Percentiles rank a stretch among this genome's conserved stretches.
These are phyloP conservation scores for Desmodus rotundus DNA, from an alignment of 2,113 vertebrate genomes.

Conservation along the genomic window DNA sequence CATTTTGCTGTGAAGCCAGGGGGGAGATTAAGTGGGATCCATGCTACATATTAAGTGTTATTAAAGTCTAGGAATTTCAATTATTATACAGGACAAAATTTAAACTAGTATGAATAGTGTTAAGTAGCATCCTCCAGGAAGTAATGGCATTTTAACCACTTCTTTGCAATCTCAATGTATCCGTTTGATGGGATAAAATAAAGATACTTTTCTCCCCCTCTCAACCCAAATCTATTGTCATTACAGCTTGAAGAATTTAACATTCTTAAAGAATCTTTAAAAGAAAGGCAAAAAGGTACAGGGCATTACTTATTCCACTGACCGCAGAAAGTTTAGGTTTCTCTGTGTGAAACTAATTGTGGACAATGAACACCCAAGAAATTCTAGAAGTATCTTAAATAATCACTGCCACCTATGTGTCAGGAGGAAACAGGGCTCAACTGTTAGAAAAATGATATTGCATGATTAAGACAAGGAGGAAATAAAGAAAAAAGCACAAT, in stretches of 20 bases:
- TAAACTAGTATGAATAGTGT: not conserved
- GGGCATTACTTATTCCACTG: rapidly evolving
- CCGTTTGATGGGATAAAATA: not conserved
- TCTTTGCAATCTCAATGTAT: not conserved
- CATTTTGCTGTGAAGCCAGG: constrained; percentile 32
- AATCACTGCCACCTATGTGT: not conserved
- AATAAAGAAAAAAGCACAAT: not conserved
- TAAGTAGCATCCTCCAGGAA: constrained; percentile 7
- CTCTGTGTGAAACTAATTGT: not conserved
- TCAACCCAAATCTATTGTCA: not conserved
- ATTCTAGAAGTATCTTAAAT: constrained; percentile 5
- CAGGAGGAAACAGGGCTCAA: not conserved
- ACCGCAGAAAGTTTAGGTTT: not conserved
- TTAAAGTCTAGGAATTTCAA: constrained; percentile 53
- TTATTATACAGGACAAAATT: not conserved
- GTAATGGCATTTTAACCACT: not conserved
- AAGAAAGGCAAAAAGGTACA: not conserved
- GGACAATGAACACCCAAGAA: not conserved
- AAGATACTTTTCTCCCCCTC: not conserved
- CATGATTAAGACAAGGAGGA: not conserved
- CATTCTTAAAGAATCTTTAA: not conserved
- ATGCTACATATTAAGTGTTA: constrained; percentile 1
- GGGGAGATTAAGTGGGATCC: constrained; percentile 47
- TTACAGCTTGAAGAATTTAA: not conserved
- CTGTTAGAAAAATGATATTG: not conserved